Evolutionary conservation across 2,113 vertebrate species (phyloP), one percentile per base, ranked within the genome.

Genomic region (Eulemur rufifrons): DNA sequence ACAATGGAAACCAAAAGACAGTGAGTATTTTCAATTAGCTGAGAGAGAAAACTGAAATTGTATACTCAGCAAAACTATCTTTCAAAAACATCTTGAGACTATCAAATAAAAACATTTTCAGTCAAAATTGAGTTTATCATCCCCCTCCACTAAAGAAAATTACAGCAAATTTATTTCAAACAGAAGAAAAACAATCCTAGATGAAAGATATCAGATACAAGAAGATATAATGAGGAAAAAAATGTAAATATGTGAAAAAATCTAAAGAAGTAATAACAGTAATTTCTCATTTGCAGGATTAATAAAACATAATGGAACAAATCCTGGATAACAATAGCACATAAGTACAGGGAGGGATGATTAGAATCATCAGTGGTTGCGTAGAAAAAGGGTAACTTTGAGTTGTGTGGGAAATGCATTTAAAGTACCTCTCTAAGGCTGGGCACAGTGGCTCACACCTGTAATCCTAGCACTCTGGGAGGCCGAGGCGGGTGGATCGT

Each of bases 41-140:
- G 14, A 86, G 32, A 74, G 34, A 95, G 54, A 91, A 91, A 91
- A 59, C 4, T 21, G 29, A 50, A 86, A 90, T 32, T 54, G 12
- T 83, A 84, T 17, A 63, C 21, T 52, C 15, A 5, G 45, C 59
- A 89, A 96, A 96, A 84, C n/a, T 68, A 34, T 68, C 61, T 89
- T 84, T 80, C 42, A 84, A 86, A 93, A 96, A 61, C 39, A 93
- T 59, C 63, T 68, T 83, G 63, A 83, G 71, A 87, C n/a, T 52
- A 47, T 61, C 50, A 21, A 56, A 59, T n/a, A 50, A 73, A 50
- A 74, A 74, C 15, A 76, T 42, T 71, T 54, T 71, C 52, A 81
- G 52, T 94, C 45, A 97, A 76, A 94, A 81, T 47, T 87, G 20
- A 96, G 50, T 27, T 94, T 81, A 92, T 64, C 27, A 86, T 66